Evolutionary conservation across 2,888 invertebrate species (phyloP), one percentile per base, ranked within the genome.

Genomic region (Thysanoteuthis rhombus): DNA sequence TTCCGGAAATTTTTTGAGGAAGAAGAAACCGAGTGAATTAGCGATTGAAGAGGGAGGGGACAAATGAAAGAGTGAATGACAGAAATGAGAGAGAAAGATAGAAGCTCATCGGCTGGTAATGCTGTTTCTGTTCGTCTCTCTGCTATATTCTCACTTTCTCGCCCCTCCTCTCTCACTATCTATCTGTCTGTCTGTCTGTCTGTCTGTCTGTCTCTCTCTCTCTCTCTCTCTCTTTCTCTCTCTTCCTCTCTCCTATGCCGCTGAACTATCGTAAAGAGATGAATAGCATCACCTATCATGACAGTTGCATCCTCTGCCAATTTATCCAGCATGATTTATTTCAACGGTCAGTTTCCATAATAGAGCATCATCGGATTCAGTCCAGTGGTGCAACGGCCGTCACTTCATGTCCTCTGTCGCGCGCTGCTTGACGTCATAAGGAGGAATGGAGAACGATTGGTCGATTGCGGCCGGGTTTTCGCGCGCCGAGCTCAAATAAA

Each of bases 161-260:
- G 12, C 45, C 19, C 4, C 19, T 16, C 16, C 12, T 45, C 45
- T 10, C n/a, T n/a, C n/a, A n/a, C n/a, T n/a, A n/a, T n/a, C n/a
- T n/a, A n/a, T n/a, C n/a, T n/a, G n/a, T n/a, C 16, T 45, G 16
- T 45, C 16, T 45, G 1, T 45, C 45, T 45, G 1, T 45, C 4
- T 45, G 16, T 45, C 16, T 16, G 1, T 45, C 45, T 45, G 1
- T 45, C 45, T 45, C 12, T 45, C 45, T 45, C 45, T 16, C 5
- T 22, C 4, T 25, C 28, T 3, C 4, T 4, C 10, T 5, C 0
- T 0, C 2, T 12, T 58, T 0, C 5, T 5, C 32, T 25, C 8
- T 32, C 8, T 8, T 32, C 5, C 28, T 8, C 8, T 32, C 28
- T 8, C 10, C 4, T 25, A 6, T 28, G 1, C 58, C 5, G 25